A percentile compares a stretch with the other conserved stretches of the same genome.
These are phyloP conservation scores for Actinia tenebrosa DNA, from an alignment of 64 coral and sea anemone species.

Conservation along the genomic window DNA sequence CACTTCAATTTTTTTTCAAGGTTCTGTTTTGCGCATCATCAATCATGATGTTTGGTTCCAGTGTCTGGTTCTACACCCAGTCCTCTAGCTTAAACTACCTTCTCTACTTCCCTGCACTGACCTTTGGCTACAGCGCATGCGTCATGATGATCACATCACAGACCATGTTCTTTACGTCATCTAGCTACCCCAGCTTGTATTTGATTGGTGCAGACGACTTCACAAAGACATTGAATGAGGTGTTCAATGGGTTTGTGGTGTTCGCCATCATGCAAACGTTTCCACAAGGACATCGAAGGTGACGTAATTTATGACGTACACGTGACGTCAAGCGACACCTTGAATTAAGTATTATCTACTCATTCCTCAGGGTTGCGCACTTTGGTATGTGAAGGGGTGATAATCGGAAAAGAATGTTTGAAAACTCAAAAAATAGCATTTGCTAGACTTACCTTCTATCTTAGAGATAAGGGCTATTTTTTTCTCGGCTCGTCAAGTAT, in stretches of 20 bases:
- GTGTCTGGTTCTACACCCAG: constrained; percentile 12
- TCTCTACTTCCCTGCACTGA: constrained; percentile 11
- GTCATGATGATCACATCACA: constrained; percentile 19
- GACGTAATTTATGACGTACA: not conserved
- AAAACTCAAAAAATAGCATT: too few relatives aligned
- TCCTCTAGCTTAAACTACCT: not conserved
- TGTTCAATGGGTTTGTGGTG: constrained; percentile 6
- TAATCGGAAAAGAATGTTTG: too few relatives aligned
- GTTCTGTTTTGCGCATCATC: constrained; percentile 3
- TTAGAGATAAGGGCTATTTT: too few relatives aligned
- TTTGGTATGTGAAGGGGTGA: too few relatives aligned
- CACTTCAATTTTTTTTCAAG: not conserved
- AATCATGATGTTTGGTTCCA: not conserved
- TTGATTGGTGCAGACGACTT: constrained; percentile 16
- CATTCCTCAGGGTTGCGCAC: too few relatives aligned
- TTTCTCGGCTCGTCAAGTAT: too few relatives aligned
- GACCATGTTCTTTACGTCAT: not conserved
- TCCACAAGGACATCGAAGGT: not conserved
- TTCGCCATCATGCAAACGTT: constrained; percentile 14
- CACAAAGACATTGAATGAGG: not conserved
- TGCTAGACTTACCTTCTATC: too few relatives aligned
- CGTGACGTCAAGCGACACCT: too few relatives aligned
- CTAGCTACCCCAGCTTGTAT: not conserved
- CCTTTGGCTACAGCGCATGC: constrained; percentile 12
- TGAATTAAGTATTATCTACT: too few relatives aligned